phyloP scores from a whole-genome alignment of 2,888 invertebrate species.

The Odontocerum albicorne region DNA sequence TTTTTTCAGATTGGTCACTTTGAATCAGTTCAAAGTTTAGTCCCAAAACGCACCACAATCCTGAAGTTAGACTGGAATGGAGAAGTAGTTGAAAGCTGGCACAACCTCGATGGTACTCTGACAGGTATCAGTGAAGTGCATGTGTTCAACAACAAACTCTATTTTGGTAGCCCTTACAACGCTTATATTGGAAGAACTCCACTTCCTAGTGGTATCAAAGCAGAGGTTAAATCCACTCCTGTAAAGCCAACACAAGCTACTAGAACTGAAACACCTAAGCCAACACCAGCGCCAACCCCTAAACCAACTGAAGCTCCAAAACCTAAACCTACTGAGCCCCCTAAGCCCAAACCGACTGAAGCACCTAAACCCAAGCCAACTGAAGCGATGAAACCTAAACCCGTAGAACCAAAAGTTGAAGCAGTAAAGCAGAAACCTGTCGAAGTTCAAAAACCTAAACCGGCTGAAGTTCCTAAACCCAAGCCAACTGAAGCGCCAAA shows the following conservation, averaged over 20 bases:
- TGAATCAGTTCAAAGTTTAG: conserved; percentile 46
- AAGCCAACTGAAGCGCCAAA: conserved; percentile 37
- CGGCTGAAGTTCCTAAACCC: conserved; percentile 33
- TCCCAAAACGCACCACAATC: conserved; percentile 57
- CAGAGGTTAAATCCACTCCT: conserved; percentile 35
- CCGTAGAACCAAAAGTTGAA: conserved; percentile 36
- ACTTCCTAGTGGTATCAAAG: conserved; percentile 45
- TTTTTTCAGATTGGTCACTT: conserved; percentile 67
- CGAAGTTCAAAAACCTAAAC: conserved; percentile 36
- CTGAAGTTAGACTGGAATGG: conserved; percentile 72
- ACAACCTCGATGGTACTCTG: conserved; percentile 61
- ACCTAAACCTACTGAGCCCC: conserved; percentile 33
- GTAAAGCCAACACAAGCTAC: conserved; percentile 39
- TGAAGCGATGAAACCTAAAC: conserved; percentile 40
- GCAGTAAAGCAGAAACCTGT: conserved; percentile 36
- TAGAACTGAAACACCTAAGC: too few species aligned
- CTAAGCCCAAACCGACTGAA: conserved; percentile 36
- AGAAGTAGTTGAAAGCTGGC: conserved; percentile 68
- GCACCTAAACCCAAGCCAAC: conserved; percentile 37
- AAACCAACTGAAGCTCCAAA: conserved; percentile 37
- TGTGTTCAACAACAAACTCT: conserved; percentile 64
- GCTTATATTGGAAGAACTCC: conserved; percentile 67
- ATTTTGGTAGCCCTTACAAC: conserved; percentile 70
- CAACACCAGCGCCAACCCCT: conserved; percentile 33
- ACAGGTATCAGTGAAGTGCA: conserved; percentile 65